Evolutionary conservation across 2,797 vertebrate genomes (phyloP).

Genomic region (Nasua narica): DNA sequence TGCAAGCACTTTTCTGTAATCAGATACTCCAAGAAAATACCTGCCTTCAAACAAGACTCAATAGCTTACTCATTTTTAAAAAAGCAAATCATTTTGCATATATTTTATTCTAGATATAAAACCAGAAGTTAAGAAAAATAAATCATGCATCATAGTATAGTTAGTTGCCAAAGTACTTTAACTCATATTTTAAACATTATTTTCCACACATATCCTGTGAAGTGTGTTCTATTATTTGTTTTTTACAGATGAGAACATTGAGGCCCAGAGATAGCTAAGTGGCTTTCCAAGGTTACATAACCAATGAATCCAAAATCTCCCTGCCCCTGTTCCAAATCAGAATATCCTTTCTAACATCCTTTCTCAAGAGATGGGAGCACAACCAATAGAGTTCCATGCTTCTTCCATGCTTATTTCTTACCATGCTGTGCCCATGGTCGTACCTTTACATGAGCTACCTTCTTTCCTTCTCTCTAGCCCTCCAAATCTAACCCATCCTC

Average conservation of each 20-base stretch:
- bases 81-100: background rate
- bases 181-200: background rate
- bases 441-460: background rate
- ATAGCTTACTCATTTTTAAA: background rate
- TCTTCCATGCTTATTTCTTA: background rate
- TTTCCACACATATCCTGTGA: background rate
- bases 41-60: background rate
- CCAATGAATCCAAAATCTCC: background rate
- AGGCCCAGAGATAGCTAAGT: background rate
- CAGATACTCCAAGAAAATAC: background rate
- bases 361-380: background rate
- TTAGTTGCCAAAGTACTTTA: background rate
- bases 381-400: background rate
- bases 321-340: background rate
- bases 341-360: background rate
- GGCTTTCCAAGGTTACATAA: background rate
- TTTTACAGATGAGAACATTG: background rate
- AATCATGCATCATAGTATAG: background rate
- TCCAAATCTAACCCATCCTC: background rate
- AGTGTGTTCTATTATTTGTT: background rate
- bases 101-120: background rate
- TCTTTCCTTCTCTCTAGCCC: background rate
- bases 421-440: background rate
- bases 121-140: background rate
- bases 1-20: background rate